Percentiles rank a stretch among this genome's conserved stretches.
These are phyloP conservation scores for Tetramorium bicarinatum DNA, from an alignment of 2,888 invertebrate genomes.

Conservation along the genomic window DNA sequence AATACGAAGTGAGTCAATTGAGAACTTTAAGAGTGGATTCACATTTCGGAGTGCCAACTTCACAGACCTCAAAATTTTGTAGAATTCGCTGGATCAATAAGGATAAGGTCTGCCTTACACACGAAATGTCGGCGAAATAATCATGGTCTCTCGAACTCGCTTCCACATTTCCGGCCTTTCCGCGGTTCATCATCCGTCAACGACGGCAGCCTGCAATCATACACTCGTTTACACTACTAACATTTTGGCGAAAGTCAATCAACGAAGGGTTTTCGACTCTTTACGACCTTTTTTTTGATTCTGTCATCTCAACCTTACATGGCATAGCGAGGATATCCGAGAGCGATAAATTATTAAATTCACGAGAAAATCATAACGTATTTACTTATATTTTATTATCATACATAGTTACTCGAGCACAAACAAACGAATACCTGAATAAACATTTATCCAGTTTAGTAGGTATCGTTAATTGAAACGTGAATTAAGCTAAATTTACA, in stretches of 20 bases:
- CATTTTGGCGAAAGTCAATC: slow-evolving; percentile 9
- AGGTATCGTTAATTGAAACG: neutral
- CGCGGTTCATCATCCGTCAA: slow-evolving; percentile 68
- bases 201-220: slow-evolving; percentile 72
- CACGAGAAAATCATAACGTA: neutral
- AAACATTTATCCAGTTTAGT: neutral
- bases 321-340: neutral
- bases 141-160: neutral
- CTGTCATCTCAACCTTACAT: neutral
- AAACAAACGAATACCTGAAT: neutral
- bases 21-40: no score
- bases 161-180: slow-evolving; percentile 27
- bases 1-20: no score
- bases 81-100: neutral
- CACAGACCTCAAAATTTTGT: neutral
- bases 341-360: neutral
- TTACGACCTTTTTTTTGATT: neutral
- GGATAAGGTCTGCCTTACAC: neutral
- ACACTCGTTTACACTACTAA: slow-evolving; percentile 66
- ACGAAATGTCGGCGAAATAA: slow-evolving; percentile 9
- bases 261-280: neutral
- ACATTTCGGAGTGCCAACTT: no score
- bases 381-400: neutral
- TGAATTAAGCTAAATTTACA: neutral
- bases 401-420: neutral